These are phyloP conservation scores for Drosophila monieri DNA, from an alignment of 2,888 invertebrate species.

Conservation along the genomic window DNA sequence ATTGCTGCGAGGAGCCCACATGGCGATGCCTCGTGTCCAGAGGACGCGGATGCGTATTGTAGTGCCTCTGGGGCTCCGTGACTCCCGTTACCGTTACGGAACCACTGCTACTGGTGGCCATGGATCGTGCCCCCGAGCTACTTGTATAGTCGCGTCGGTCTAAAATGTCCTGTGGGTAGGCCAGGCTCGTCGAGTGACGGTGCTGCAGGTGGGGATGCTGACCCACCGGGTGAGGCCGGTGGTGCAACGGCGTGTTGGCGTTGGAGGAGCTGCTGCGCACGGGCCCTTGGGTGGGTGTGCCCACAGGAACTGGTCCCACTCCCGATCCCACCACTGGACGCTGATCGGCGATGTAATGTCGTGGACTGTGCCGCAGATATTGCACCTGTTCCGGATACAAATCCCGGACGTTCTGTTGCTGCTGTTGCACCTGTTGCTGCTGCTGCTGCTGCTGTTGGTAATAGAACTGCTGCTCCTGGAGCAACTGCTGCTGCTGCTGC, in stretches of 20 bases:
- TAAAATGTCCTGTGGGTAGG: slow-evolving; percentile 83
- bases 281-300: slow-evolving; percentile 67
- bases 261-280: slow-evolving; percentile 71
- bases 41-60: slow-evolving; percentile 79
- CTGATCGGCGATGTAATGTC: slow-evolving; percentile 81
- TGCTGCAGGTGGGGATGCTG: slow-evolving; percentile 46
- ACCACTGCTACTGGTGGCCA: not conserved
- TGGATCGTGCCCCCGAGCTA: slow-evolving; percentile 50
- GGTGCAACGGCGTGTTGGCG: slow-evolving; percentile 76
- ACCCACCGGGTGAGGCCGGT: slow-evolving; percentile 44
- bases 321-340: slow-evolving; percentile 66
- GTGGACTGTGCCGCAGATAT: slow-evolving; percentile 83
- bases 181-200: slow-evolving; percentile 79
- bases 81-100: slow-evolving; percentile 51
- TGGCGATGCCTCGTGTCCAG: slow-evolving; percentile 79
- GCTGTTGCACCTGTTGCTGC: slow-evolving; percentile 17
- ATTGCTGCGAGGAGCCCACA: slow-evolving; percentile 79
- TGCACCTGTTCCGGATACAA: slow-evolving; percentile 80
- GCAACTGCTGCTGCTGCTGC: slow-evolving; percentile 53
- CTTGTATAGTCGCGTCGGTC: slow-evolving; percentile 83
- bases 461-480: slow-evolving; percentile 56
- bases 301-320: slow-evolving; percentile 27
- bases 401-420: slow-evolving; percentile 60
- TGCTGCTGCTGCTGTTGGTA: slow-evolving; percentile 53
- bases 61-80: slow-evolving; percentile 64